phyloP scores from a whole-genome alignment of 2,888 invertebrate genomes.

The Pseudolycoriella hygida region DNA sequence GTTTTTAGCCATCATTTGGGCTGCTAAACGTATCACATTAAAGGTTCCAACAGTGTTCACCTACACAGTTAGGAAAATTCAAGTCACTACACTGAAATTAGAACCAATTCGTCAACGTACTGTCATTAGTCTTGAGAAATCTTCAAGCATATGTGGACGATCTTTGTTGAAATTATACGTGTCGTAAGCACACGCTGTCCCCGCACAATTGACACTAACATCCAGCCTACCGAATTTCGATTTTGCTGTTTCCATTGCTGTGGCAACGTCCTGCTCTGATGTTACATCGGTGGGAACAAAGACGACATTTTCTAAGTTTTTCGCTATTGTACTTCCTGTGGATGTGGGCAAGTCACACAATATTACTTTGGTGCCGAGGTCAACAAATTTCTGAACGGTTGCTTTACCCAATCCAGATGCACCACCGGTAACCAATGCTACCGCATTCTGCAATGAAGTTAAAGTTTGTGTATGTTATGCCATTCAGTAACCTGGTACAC shows the following conservation, averaged over 20 bases:
- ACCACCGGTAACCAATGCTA: slow-evolving; percentile 76
- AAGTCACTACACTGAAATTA: too few species aligned
- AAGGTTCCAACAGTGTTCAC: slow-evolving; percentile 49
- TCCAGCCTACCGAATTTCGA: slow-evolving; percentile 62
- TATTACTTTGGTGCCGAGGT: slow-evolving; percentile 62
- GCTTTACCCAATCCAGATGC: slow-evolving; percentile 81
- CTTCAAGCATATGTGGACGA: too few species aligned
- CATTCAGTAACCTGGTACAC: too few species aligned
- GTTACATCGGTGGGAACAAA: slow-evolving; percentile 65
- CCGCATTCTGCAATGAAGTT: slow-evolving; percentile 62
- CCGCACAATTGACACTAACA: slow-evolving; percentile 78
- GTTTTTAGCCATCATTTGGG: too few species aligned
- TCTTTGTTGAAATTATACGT: slow-evolving; percentile 69
- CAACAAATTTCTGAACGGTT: slow-evolving; percentile 61
- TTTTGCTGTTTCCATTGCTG: slow-evolving; percentile 44
- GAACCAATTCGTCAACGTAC: too few species aligned
- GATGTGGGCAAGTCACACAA: slow-evolving; percentile 71
- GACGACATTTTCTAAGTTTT: slow-evolving; percentile 41
- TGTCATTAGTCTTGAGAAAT: too few species aligned
- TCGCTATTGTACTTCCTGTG: slow-evolving; percentile 52
- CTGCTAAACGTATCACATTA: too few species aligned
- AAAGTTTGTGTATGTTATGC: too few species aligned
- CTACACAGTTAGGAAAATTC: too few species aligned
- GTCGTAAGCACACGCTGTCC: slow-evolving; percentile 61
- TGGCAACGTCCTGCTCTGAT: slow-evolving; percentile 51